Evolutionary conservation across 2,797 vertebrate species (phyloP), one percentile per base, ranked within the genome.

Genomic region (Esox masquinongy): DNA sequence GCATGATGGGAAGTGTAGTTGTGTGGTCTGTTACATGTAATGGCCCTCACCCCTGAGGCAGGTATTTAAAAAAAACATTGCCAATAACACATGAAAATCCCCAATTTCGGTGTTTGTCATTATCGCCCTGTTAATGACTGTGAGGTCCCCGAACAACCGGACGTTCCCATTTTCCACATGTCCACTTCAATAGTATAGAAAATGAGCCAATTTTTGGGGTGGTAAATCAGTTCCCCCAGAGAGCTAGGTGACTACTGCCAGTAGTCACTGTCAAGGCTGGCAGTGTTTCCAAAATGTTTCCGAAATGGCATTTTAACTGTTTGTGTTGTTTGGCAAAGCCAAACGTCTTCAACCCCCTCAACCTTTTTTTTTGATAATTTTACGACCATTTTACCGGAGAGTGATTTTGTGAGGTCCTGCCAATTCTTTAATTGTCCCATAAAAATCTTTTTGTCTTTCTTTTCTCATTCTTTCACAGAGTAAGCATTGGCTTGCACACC

Each of bases 371-470:
- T 74, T 69, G 82, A 19, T 71, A 83, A 73, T 84, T 86, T 83
- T 78, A 75, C 67, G 83, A n/a, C 70, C 34, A 74, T 83, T 82
- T 81, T 80, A 86, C 59, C 74, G 67, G 56, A 76, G 69, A 84
- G 59, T 70, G 50, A 85, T 83, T 87, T 85, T 85, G 56, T 83
- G 79, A 85, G 80, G 77, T 76, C 26, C 79, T 86, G 80, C 89
- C 88, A 90, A 85, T 87, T 82, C 78, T 82, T 82, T 90, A 88
- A 90, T 88, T 90, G 77, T 88, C 83, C 77, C 79, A 83, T 90
- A 90, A 91, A 90, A 90, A 90, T 78, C 88, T 86, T 89, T 85
- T 87, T 73, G 68, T 83, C 67, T 34, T 73, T 83, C 67, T 34
- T 73, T 43, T 19, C 73, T 82, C 66, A 61, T 77, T 75, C 22